Base-by-base conservation (phyloP, 2,888 invertebrate genomes). In the Pristionchus mayeri region DNA sequence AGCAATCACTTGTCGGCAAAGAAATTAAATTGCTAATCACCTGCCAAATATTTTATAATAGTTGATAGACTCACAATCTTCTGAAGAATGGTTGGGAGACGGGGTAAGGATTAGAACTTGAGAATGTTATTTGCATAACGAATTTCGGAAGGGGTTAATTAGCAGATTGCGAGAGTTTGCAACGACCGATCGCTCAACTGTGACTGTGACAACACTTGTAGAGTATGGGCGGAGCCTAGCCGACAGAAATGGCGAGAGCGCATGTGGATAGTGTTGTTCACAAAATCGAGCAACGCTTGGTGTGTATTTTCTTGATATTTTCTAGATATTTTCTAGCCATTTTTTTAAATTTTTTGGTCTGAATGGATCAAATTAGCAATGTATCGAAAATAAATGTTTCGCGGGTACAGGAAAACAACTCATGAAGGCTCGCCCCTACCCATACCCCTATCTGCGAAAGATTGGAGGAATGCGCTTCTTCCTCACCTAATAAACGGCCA, bases 91-190 rank as follows among this genome's bases (percentile, higher is more conserved):
- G 75, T 4, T 76, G 27, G 48, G 44, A 48, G 44, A 13, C 2
- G 4, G 75, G 75, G 48, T 76, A 76, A 48, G 27, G 71, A 44
- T 71, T 37, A 1, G 71, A 71, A 40, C 71, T 71, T 24, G 67
- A 37, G 21, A 67, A 67, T 3, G 67, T 37, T 18, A 67, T 34
- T 16, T 67, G 67, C 67, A 67, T 67, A 13, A n/a, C n/a, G 34
- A n/a, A 34, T 67, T 16, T 7, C 37, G 67, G n/a, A 21, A 37
- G 37, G 18, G 34, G 67, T 3, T 4, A 37, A 67, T n/a, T 67
- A 37, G 21, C 21, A 21, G 54, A 54, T 37, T 67, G 67, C n/a
- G 37, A 4, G 30, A 37, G 63, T 34, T 37, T 16, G 67, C 21
- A 37, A 18, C 18, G 37, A 9, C 18, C 11, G n/a, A 3, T 60